Percentiles rank a stretch among this genome's conserved stretches.
These are phyloP conservation scores for Cepaea nemoralis DNA, from an alignment of 1,140 invertebrate genomes.

Conservation along the genomic window DNA sequence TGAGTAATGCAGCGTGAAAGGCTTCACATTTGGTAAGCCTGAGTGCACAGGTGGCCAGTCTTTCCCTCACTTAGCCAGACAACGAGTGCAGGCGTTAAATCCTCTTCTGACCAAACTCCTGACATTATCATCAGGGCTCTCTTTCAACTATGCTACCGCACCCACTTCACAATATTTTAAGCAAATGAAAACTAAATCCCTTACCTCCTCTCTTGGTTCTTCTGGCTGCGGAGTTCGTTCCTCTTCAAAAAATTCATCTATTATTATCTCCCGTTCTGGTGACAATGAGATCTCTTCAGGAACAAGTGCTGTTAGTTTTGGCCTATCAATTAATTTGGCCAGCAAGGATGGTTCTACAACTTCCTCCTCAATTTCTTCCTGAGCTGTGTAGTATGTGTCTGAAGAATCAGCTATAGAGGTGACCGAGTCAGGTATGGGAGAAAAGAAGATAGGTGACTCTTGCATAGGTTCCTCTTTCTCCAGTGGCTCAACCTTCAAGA, in stretches of 20 bases:
- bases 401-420: conserved; percentile 42
- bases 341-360: conserved; percentile 54
- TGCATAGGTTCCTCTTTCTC: conserved; percentile 39
- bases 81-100: too few relatives aligned
- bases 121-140: too few relatives aligned
- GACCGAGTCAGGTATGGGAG: conserved; percentile 47
- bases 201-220: conserved; percentile 45
- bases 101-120: too few relatives aligned
- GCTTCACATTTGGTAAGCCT: too few relatives aligned
- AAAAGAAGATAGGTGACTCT: conserved; percentile 46
- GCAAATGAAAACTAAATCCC: too few relatives aligned
- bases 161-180: too few relatives aligned
- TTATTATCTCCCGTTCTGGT: conserved; percentile 47
- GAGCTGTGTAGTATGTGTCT: conserved; percentile 48
- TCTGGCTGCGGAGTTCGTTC: conserved; percentile 42
- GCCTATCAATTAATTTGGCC: conserved; percentile 54
- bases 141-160: too few relatives aligned
- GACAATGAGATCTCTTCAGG: conserved; percentile 54
- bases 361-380: conserved; percentile 61
- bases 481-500: conserved; percentile 40
- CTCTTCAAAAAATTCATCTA: conserved; percentile 44
- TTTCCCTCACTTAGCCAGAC: too few relatives aligned
- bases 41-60: too few relatives aligned
- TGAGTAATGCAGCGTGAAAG: too few relatives aligned
- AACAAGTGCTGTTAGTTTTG: conserved; percentile 49